Evolutionary conservation across 2,888 invertebrate genomes (phyloP), one percentile per base, ranked within the genome.

Genomic region (Gibbula magus): DNA sequence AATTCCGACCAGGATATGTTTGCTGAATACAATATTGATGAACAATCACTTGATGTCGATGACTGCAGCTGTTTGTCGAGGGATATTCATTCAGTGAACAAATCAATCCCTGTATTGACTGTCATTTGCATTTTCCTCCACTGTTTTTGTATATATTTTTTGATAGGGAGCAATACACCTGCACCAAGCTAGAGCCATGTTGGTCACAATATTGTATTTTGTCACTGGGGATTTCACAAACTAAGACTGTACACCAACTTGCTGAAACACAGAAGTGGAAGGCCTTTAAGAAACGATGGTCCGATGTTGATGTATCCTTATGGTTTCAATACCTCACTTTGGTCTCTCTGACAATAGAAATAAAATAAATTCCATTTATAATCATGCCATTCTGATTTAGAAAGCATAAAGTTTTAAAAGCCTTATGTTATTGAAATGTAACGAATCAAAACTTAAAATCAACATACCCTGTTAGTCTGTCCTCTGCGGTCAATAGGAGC

Each of bases 401-500:
- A 13, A 45, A 1, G 13, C 13, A 13, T 10, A 10, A 5, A 10
- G 45, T 45, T 13, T 13, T 10, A n/a, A 45, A 45, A 45, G 5
- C 13, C 13, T 10, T 45, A 10, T 13, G 13, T 45, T 45, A 45
- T 10, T 45, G 45, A 45, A 45, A 45, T 45, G 1, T 10, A 45
- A 45, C 5, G 5, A 45, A 45, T 10, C 7, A 5, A 35, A 35
- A 7, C 35, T 5, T 45, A 7, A 45, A 61, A 22, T 25, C 5
- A 61, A n/a, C 61, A 22, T 61, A 84, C 86, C 82, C 82, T 84
- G 82, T 83, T 84, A 66, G 81, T 66, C 77, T 82, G 78, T 78
- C 79, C 81, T 67, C 83, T 81, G 74, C 84, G 74, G 22, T 51
- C 74, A 16, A 39, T 74, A 29, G 74, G 51, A 56, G 86, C 86